phyloP scores from a whole-genome alignment of 2,888 invertebrate species.

The Trachelus stipa region DNA sequence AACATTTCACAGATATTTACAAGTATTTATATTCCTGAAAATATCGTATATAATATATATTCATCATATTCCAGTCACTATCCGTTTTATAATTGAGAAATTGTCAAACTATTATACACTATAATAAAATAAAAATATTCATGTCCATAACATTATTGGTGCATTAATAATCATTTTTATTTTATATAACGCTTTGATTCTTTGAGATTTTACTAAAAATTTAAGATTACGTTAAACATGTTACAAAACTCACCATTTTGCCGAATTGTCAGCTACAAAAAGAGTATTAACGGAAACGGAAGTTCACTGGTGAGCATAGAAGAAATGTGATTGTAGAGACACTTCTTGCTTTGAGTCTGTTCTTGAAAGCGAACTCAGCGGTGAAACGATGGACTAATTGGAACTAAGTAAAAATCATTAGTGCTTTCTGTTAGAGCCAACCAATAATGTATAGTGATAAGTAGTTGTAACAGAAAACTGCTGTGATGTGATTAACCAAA shows the following conservation, averaged over 20 bases:
- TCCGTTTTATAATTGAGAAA: not conserved
- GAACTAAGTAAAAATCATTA: not conserved
- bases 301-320: not conserved
- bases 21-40: not conserved
- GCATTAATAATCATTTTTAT: not conserved
- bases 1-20: not conserved
- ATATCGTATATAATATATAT: not conserved
- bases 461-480: not conserved
- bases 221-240: constrained; percentile 30
- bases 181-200: not conserved
- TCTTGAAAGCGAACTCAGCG: not conserved
- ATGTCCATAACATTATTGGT: not conserved
- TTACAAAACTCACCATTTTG: constrained; percentile 49
- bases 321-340: not conserved
- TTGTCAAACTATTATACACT: not conserved
- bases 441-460: not conserved
- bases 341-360: not conserved
- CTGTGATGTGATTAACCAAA: not conserved
- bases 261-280: constrained; percentile 23
- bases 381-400: not conserved
- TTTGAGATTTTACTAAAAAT: constrained; percentile 34
- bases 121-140: not conserved
- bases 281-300: not conserved
- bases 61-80: not conserved
- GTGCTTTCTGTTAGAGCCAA: not conserved